Evolutionary conservation across 2,113 vertebrate species (phyloP), one percentile per base, ranked within the genome.

Genomic region (Arvicanthis niloticus): DNA sequence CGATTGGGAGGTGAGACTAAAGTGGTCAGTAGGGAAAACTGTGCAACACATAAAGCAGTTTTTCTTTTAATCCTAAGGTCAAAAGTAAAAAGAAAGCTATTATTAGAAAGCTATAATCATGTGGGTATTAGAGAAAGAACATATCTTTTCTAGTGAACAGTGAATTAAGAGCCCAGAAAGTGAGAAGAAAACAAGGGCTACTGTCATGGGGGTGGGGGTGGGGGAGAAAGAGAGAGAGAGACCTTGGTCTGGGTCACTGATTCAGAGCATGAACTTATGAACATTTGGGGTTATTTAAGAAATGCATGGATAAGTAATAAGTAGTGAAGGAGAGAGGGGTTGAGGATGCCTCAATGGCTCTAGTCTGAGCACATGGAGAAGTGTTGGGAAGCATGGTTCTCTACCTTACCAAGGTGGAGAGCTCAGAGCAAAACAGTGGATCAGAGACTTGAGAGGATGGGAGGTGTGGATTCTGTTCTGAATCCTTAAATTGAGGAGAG

Each of bases 61-160:
- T 95, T 92, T 7, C 89, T 40, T 26, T 96, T 82, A 91, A 70
- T 91, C 21, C 7, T 60, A 88, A 97, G 7, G 72, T 4, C 26
- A 84, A 31, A 8, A 31, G 29, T 60, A 91, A 90, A 73, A 70
- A 45, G 67, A 94, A 91, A 70, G 29, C 62, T 65, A 65, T 65
- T 26, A 65, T 65, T 26, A 65, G 26, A 65, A 65, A 19, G 62
- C 58, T 60, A 93, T 1, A 93, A 56, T 86, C 70, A 80, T 1
- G 45, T 26, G 1, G 62, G 29, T 77, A 77, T 94, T 70, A 75
- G 94, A 87, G 62, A 80, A 42, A 45, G 17, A 37, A 67, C 7
- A 37, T 31, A 26, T 72, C 56, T 7, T 1, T 75, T 84, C 17
- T 60, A 56, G 65, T 42, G 7, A 73, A 19, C 67, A 48, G 34